Conservation (phyloP, 1,140 invertebrate genomes). For the Chrysoperla carnea region DNA sequence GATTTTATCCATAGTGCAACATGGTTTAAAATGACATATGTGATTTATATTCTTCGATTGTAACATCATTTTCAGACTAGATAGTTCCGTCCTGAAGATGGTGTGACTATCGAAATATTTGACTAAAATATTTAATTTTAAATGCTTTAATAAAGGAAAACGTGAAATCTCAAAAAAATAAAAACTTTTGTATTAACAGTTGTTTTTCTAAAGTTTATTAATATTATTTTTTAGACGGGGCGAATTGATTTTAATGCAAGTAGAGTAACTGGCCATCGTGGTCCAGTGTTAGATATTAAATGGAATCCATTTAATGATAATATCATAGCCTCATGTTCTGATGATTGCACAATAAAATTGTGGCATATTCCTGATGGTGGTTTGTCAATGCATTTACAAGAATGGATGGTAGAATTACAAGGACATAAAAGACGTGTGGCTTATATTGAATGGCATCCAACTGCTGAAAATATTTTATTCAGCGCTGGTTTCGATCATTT, state of each 20-base stretch:
- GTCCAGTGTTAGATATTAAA: conserved; percentile 70
- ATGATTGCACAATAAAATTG: conserved; percentile 76
- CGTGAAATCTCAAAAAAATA: no score
- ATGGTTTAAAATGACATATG: no score
- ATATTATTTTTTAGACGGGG: conserved; percentile 36
- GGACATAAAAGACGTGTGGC: conserved; percentile 76
- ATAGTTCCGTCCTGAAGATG: no score
- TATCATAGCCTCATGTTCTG: conserved; percentile 86
- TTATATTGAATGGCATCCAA: conserved; percentile 88
- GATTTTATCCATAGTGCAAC: no score
- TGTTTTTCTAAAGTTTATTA: not conserved
- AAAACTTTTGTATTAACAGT: no score
- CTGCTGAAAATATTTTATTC: conserved; percentile 77
- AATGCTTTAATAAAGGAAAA: no score
- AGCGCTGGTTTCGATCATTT: conserved; percentile 75
- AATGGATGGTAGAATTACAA: conserved; percentile 71
- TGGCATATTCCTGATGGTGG: conserved; percentile 89
- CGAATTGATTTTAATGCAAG: conserved; percentile 58
- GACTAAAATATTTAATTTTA: no score
- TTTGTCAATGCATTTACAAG: conserved; percentile 55
- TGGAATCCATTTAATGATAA: conserved; percentile 92
- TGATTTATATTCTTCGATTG: no score
- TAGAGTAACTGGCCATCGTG: conserved; percentile 63
- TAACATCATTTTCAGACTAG: no score
- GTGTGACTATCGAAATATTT: no score